phyloP scores from a whole-genome alignment of 2,797 vertebrate species.

The Falco concolor region DNA sequence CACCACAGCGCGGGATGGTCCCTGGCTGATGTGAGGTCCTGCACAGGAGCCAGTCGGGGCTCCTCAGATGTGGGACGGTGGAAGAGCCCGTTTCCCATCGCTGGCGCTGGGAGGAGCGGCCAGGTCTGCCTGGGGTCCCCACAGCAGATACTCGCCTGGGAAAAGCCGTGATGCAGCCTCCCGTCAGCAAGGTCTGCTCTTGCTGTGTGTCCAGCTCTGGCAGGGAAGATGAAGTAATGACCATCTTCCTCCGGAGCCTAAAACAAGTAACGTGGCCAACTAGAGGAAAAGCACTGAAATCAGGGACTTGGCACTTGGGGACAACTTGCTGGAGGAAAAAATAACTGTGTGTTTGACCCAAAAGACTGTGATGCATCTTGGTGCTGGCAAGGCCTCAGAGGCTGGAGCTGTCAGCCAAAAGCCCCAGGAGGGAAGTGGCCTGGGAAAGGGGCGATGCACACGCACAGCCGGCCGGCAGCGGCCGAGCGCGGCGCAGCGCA shows the following conservation, averaged over 20 bases:
- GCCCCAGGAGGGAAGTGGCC: not conserved
- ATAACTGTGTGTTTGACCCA: not conserved
- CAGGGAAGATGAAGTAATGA: not conserved
- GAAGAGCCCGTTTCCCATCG: not conserved
- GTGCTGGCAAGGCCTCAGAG: not conserved
- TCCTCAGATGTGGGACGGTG: not conserved
- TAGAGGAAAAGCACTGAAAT: not conserved
- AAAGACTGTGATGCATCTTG: not conserved
- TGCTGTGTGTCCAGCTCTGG: not conserved
- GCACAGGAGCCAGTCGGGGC: not conserved
- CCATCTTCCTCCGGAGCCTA: not conserved
- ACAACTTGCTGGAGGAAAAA: not conserved
- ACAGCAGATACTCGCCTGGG: not conserved
- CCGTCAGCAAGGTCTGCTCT: not conserved
- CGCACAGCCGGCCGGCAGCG: rapidly evolving
- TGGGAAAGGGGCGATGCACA: slow-evolving; percentile 17
- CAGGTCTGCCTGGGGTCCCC: not conserved
- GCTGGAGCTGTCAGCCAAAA: rapidly evolving
- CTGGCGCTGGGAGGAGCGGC: not conserved
- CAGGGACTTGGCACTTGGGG: not conserved
- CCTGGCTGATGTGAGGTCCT: rapidly evolving
- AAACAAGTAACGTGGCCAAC: not conserved
- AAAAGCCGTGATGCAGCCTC: not conserved
- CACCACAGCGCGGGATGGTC: rapidly evolving
- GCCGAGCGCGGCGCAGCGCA: rapidly evolving